Conservation (phyloP, 2,888 invertebrate genomes). For the Chymomyza caudatula region DNA sequence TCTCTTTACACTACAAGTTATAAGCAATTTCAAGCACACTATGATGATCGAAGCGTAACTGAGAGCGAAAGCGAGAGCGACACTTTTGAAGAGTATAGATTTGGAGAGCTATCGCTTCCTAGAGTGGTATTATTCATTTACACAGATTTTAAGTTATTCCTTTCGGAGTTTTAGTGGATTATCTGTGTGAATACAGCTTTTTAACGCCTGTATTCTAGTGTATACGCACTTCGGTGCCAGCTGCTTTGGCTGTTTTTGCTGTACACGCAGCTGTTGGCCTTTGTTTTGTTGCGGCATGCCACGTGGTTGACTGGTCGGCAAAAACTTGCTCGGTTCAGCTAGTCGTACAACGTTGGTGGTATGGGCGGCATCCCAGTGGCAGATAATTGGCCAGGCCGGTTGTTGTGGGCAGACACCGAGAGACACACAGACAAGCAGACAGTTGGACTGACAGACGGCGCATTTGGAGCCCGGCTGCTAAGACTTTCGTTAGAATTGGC, state of each 20-base stretch:
- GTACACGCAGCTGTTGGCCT: background rate
- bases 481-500: background rate
- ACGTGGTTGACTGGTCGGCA: background rate
- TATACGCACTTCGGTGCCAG: background rate
- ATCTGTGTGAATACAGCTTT: too few relatives aligned
- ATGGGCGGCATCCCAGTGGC: background rate
- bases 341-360: background rate
- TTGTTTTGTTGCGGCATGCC: slow-evolving; percentile 8
- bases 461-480: background rate
- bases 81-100: too few relatives aligned
- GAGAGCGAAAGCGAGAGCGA: too few relatives aligned
- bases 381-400: background rate
- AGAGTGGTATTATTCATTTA: too few relatives aligned
- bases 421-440: too few relatives aligned
- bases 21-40: too few relatives aligned
- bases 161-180: too few relatives aligned
- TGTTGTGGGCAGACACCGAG: background rate
- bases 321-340: background rate
- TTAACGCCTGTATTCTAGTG: slow-evolving; percentile 43
- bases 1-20: too few relatives aligned
- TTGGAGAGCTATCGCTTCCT: too few relatives aligned
- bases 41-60: too few relatives aligned
- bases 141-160: too few relatives aligned
- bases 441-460: background rate
- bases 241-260: slow-evolving; percentile 17